Conservation (phyloP, 2,797 vertebrate genomes). For the Intellagama lesueurii region DNA sequence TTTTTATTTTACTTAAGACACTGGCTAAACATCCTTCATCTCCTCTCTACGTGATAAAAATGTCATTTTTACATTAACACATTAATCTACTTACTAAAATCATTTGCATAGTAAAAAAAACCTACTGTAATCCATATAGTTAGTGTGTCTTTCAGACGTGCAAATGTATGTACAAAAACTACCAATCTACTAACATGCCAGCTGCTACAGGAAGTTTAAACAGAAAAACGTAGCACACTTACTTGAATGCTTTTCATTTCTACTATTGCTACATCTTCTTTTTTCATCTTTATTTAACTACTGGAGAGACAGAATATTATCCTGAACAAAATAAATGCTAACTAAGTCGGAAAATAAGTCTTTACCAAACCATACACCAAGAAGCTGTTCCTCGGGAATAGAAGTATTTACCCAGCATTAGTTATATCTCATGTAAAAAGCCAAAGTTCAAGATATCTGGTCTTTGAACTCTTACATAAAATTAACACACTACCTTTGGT, state of each 20-base stretch:
- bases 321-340: background rate
- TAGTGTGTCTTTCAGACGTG: background rate
- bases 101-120: background rate
- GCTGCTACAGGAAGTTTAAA: conserved; percentile 20
- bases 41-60: background rate
- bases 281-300: background rate
- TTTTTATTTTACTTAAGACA: background rate
- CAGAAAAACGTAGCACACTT: conserved; percentile 24
- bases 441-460: conserved; percentile 32
- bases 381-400: background rate
- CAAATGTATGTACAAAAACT: background rate
- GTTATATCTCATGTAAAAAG: background rate
- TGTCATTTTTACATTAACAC: background rate
- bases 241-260: conserved; percentile 12
- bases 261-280: background rate
- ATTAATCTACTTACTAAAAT: background rate
- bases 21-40: background rate
- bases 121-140: no score
- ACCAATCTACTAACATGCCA: background rate
- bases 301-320: background rate
- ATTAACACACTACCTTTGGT: background rate
- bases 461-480: conserved; percentile 26
- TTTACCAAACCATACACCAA: background rate
- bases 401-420: background rate
- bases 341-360: background rate